Base-by-base conservation (phyloP, 2,888 invertebrate genomes). In the Augochlorella aurata region DNA sequence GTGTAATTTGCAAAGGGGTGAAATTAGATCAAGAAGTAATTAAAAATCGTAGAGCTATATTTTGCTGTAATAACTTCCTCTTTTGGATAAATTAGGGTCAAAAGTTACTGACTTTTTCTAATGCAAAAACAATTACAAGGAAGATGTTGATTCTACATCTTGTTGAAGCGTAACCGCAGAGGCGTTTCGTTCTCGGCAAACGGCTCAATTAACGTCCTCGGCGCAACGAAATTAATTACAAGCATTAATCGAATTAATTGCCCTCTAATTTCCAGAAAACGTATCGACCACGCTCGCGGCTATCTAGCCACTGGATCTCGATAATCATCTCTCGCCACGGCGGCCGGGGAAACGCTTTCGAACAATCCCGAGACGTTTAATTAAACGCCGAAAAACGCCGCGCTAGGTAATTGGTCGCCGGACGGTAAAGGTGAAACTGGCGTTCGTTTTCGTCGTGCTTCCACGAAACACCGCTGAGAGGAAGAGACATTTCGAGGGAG, bases 221-320 rank as follows among this genome's bases (percentile, higher is more conserved):
- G 9, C 4, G 9, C 16, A 49, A 63, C 29, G 14, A 29, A 72
- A 81, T 73, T 68, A 79, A 80, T 72, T 47, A 29, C 72, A 10
- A 47, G 50, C 47, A 63, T 80, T 68, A 65, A 79, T 79, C 79
- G 80, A 79, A 54, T 79, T 54, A 73, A 81, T 81, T 73, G 63
- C 80, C 65, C 68, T 52, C 52, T 65, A 79, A 81, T 81, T 81
- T 79, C 63, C 73, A 52, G 52, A 38, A 73, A 79, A 68, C n/a
- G 21, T 68, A 72, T n/a, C 18, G 47, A 47, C 29, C 71, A 69
- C 63, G 68, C 52, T 68, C 79, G 18, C 61, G 9, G 21, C 50
- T 63, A 78, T 72, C 79, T 68, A 16, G 29, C 47, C 63, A 24
- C 54, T 68, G 18, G 61, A 80, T 79, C 79, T 73, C 65, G 63